Percentiles rank a stretch among this genome's conserved stretches.
These are phyloP conservation scores for Datnioides undecimradiatus DNA, from an alignment of 2,113 vertebrate genomes.

Conservation along the genomic window DNA sequence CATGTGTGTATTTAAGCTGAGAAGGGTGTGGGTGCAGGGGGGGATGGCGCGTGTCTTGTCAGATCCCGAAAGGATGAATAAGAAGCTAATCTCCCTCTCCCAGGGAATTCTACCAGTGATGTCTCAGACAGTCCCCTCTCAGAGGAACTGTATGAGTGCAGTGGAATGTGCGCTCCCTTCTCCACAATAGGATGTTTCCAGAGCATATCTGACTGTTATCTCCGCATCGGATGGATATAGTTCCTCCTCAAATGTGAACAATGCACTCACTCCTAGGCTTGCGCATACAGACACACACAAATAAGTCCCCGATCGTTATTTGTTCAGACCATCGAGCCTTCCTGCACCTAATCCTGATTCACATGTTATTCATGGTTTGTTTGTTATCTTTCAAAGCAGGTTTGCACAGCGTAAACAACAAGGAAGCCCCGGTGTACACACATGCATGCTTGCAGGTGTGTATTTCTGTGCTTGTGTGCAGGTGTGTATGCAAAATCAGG, in stretches of 20 bases:
- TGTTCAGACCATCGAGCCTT: conserved; percentile 29
- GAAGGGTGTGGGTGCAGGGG: conserved; percentile 19
- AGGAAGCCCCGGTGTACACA: neutral
- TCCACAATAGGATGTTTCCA: conserved; percentile 47
- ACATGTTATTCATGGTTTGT: neutral
- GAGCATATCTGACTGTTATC: conserved; percentile 55
- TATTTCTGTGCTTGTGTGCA: conserved; percentile 7
- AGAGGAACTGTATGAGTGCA: conserved; percentile 56
- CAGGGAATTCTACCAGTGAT: conserved; percentile 70
- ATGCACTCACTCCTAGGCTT: conserved; percentile 17
- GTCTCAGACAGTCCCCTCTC: conserved; percentile 66
- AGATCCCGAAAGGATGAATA: conserved; percentile 77
- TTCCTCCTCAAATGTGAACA: conserved; percentile 48
- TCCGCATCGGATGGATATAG: conserved; percentile 22
- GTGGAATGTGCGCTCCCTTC: conserved; percentile 48
- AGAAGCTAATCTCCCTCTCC: conserved; percentile 78
- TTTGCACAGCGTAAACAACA: conserved; percentile 25
- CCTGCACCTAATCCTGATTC: conserved; percentile 6
- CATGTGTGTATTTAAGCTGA: conserved; percentile 53
- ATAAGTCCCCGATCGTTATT: conserved; percentile 31
- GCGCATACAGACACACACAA: neutral
- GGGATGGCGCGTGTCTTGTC: conserved; percentile 63
- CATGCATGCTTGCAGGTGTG: conserved; percentile 23
- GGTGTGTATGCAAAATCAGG: conserved; percentile 4
- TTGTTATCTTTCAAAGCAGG: conserved; percentile 53